Evolutionary conservation across 2,797 vertebrate genomes (phyloP), one percentile per base, ranked within the genome.

Genomic region (Myotis vivesi): DNA sequence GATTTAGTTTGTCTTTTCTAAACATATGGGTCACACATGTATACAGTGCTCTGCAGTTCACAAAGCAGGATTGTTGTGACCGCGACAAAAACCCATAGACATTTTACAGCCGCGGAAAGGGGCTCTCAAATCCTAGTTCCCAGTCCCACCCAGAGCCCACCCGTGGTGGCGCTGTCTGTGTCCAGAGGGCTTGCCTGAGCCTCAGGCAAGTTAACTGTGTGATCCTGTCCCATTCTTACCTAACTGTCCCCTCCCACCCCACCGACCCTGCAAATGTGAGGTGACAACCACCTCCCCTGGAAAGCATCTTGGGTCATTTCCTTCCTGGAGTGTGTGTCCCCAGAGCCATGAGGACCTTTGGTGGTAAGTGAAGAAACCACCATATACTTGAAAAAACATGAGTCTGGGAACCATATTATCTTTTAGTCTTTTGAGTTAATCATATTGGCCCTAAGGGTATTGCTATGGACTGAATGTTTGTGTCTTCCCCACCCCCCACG

Each of bases 1-100:
- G 41, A 84, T 80, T 93, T 91, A 15, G 59, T 85, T 84, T 69
- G 73, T 88, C 46, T 88, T 94, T 92, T 94, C 72, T 72, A 41
- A 88, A n/a, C 41, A 49, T 33, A 33, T 2, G 73, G 38, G 22
- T 53, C 51, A 73, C 12, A 59, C 44, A 33, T 66, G 33, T n/a
- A 25, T 20, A 20, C 5, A 33, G 15, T 2, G 6, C 64, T 33
- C 46, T 15, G 5, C 7, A 22, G 30, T n/a, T 77, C 79, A 72
- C 57, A 75, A 64, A 86, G 55, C 30, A 62, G 64, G 25, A 30
- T 30, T 30, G 15, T 44, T 33, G 22, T 30, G 81, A 90, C 77
- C 12, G 28, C 53, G 20, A 51, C 41, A 77, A 62, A 81, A 84
- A 62, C 95, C 85, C 36, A 30, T 49, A 66, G 25, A 81, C 91